Evolutionary conservation across 2,113 vertebrate species (phyloP), one percentile per base, ranked within the genome.

Genomic region (Mungos mungo): DNA sequence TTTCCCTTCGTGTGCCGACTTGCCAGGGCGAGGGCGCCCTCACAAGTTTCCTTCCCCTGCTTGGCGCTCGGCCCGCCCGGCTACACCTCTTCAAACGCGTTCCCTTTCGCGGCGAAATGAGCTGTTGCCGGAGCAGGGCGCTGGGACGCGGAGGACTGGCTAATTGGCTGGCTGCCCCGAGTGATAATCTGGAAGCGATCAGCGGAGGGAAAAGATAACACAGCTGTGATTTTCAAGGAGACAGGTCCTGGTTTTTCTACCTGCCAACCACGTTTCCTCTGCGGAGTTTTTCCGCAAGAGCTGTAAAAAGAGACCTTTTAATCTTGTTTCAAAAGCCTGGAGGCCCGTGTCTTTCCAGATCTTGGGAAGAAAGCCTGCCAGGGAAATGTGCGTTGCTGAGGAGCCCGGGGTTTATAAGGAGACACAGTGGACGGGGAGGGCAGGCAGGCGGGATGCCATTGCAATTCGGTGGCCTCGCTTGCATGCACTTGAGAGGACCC

Each of bases 171-270:
- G 80, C 92, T 98, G 97, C 97, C 97, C 92, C 5, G 54, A 90
- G 41, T 94, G 96, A 95, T 98, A 98, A 98, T 98, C 98, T 98
- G 98, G 98, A 98, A 98, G 98, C 54, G 77, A 98, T 98, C 97
- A 98, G 93, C 29, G 96, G 79, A 97, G 98, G 96, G 63, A 31
- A 89, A 98, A 97, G 88, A 97, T 98, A 97, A 98, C 96, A 98
- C 97, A 98, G 98, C 96, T 92, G 97, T 98, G 97, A 93, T 95
- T 98, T 97, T 96, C 97, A 95, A 94, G 97, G 80, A 98, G 97
- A 98, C 90, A 93, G 97, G 92, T 97, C 98, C 88, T 72, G 95
- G 95, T 88, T 97, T 95, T 98, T 96, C 97, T 98, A 98, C 97
- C 97, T 97, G 97, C 97, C 96, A 98, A 96, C 98, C 88, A 96